Base-by-base conservation (phyloP, 1,140 invertebrate genomes). In the Epicauta chinensis region DNA sequence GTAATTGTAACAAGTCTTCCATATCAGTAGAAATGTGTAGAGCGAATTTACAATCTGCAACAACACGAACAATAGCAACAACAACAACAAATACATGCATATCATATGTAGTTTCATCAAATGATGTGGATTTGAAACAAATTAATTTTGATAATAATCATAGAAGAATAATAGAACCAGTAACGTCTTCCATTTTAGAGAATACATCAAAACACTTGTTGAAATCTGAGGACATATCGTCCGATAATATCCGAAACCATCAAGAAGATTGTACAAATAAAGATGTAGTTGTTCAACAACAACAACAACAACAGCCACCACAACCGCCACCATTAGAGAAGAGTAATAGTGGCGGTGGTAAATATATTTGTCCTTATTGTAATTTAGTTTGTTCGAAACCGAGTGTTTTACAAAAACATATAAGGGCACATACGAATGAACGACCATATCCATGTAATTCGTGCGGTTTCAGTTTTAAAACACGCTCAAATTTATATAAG, bases 381-480 rank as follows among this genome's bases (percentile, higher is more conserved):
- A 87, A 86, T 65, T 72, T 91, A 62, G 82, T 81, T 34, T 95
- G 91, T 76, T 85, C 90, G 57, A 96, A 96, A 71, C 92, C 91
- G n/a, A 93, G 90, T 63, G 91, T 94, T 35, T 75, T 95, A 39
- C 84, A 93, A 68, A 96, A 96, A 75, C 92, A 96, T 75, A 89
- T 94, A 63, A 81, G 91, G 60, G 82, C 90, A 52, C 89, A 95
- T 73, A 88, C 91, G n/a, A 93, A 93, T 65, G 91, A 95, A 70
- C 79, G 92, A 41, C 91, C 91, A 14, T 96, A 85, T 75, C 91
- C 91, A 10, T 96, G 92, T 73, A 73, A 79, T 39, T 82, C 84
- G 15, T 96, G 92, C 70, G 90, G 89, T 43, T 90, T 94, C 70
- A 87, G 89, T 46, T 95, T 95, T 73, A 96, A 96, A 71, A 96